phyloP scores from a whole-genome alignment of 1,140 invertebrate species.

The Achroia grisella region DNA sequence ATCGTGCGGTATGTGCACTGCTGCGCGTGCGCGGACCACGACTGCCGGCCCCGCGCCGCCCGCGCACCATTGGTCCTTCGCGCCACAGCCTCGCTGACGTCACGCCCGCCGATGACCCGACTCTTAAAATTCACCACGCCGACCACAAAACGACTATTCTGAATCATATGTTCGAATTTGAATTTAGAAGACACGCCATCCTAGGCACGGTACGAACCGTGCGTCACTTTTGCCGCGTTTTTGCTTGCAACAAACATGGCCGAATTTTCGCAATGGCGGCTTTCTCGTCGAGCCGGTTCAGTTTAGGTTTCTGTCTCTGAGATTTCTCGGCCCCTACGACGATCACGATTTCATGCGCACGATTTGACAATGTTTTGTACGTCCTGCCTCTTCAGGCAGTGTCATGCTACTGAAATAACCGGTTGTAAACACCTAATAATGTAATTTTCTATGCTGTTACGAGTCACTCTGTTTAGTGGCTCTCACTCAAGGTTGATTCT shows the following conservation, averaged over 20 bases:
- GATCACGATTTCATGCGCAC: slow-evolving; percentile 23
- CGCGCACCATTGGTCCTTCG: slow-evolving; percentile 23
- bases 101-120: slow-evolving; percentile 24
- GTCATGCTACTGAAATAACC: slow-evolving; percentile 54
- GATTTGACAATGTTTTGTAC: slow-evolving; percentile 25
- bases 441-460: slow-evolving; percentile 16
- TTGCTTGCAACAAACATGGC: slow-evolving; percentile 51
- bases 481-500: slow-evolving; percentile 17
- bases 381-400: slow-evolving; percentile 44
- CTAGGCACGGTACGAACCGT: slow-evolving; percentile 3
- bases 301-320: slow-evolving; percentile 22
- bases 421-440: slow-evolving; percentile 30
- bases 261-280: slow-evolving; percentile 45
- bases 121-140: slow-evolving; percentile 2
- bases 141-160: slow-evolving; percentile 34
- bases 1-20: slow-evolving; percentile 24
- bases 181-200: slow-evolving; percentile 8
- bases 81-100: slow-evolving; percentile 24
- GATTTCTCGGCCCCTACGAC: slow-evolving; percentile 42
- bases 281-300: slow-evolving; percentile 41
- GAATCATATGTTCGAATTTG: slow-evolving; percentile 21
- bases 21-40: slow-evolving; percentile 36
- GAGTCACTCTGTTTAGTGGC: slow-evolving; percentile 17
- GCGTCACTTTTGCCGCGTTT: slow-evolving; percentile 26
- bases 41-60: slow-evolving; percentile 35